phyloP scores from a whole-genome alignment of 2,797 vertebrate genomes.

The Tiaroga cobitis region DNA sequence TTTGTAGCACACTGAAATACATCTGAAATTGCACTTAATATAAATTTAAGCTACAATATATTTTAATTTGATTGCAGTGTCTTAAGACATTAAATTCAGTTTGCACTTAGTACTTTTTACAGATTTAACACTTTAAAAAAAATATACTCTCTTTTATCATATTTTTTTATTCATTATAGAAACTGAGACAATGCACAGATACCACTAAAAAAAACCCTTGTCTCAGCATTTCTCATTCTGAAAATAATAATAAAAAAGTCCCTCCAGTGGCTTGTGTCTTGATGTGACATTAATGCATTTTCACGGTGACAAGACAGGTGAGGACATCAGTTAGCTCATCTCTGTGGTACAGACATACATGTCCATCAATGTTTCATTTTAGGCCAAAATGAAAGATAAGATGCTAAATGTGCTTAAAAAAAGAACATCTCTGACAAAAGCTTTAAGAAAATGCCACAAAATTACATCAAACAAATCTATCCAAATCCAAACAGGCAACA shows the following conservation, averaged over 20 bases:
- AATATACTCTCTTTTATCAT: no score
- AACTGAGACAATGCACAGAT: background rate
- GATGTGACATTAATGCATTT: slow-evolving; percentile 19
- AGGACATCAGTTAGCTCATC: slow-evolving; percentile 5
- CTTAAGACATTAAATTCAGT: background rate
- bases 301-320: slow-evolving; percentile 11
- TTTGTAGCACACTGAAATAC: no score
- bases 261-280: background rate
- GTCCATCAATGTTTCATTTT: slow-evolving; percentile 28
- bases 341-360: background rate
- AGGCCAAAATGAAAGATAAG: slow-evolving; percentile 32
- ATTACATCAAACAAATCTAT: slow-evolving; percentile 8
- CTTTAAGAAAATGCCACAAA: slow-evolving; percentile 25
- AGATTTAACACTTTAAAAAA: no score
- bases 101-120: background rate
- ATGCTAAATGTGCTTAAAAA: background rate
- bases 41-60: background rate
- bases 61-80: background rate
- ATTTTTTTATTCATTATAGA: background rate
- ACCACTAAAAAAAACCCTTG: background rate
- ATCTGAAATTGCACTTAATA: background rate
- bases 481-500: background rate
- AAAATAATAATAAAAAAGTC: background rate
- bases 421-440: slow-evolving; percentile 1
- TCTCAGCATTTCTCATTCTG: background rate